Conservation (phyloP, 2,888 invertebrate genomes). For the Macaria liturata region DNA sequence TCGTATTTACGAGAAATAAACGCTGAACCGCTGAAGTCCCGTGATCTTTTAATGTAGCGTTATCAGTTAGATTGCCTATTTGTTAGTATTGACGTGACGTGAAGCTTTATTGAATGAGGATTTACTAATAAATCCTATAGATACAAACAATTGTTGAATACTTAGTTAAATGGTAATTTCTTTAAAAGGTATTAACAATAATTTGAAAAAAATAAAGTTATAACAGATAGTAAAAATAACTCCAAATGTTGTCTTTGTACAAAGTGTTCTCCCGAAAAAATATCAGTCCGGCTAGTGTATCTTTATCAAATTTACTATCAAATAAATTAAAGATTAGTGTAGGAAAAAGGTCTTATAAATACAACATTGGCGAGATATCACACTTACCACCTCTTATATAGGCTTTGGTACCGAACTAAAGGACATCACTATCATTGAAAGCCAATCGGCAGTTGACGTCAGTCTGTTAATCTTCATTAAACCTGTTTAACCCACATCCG, state of each 20-base stretch:
- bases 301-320: background rate
- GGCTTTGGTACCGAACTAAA: background rate
- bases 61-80: slow-evolving; percentile 16
- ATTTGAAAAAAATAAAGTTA: too few relatives aligned
- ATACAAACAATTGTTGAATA: too few relatives aligned
- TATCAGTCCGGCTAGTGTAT: too few relatives aligned
- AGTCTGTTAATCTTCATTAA: slow-evolving; percentile 7
- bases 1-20: slow-evolving; percentile 29
- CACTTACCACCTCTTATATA: background rate
- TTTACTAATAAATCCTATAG: slow-evolving; percentile 1
- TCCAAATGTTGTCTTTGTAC: background rate
- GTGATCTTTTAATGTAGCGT: slow-evolving; percentile 28
- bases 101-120: slow-evolving; percentile 4
- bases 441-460: slow-evolving; percentile 14
- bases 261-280: background rate
- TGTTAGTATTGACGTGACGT: slow-evolving; percentile 19
- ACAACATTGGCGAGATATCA: too few relatives aligned
- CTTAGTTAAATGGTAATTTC: too few relatives aligned
- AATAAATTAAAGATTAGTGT: too few relatives aligned
- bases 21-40: slow-evolving; percentile 18
- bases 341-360: too few relatives aligned
- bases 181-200: too few relatives aligned
- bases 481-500: slow-evolving; percentile 6
- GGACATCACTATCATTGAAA: slow-evolving; percentile 10
- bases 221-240: too few relatives aligned